These are phyloP conservation scores for Petaurus breviceps DNA, from an alignment of 2,113 vertebrate species.

Conservation along the genomic window DNA sequence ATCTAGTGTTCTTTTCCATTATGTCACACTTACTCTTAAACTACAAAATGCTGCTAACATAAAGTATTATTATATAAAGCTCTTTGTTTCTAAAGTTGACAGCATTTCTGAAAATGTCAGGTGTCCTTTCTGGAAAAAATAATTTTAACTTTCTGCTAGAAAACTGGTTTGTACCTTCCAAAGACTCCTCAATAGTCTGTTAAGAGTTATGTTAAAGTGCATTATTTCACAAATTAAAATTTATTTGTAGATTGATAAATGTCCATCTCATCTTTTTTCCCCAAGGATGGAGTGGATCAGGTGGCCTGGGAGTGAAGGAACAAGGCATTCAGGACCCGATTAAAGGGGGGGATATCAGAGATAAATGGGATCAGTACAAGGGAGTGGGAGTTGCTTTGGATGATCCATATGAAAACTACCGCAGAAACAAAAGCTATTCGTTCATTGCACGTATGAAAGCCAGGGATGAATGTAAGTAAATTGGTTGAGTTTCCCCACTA, in stretches of 20 bases:
- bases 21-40: background rate
- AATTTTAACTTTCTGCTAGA: background rate
- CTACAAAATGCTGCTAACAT: background rate
- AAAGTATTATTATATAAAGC: background rate
- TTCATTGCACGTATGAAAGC: constrained; percentile 99
- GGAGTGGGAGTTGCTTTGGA: constrained; percentile 96
- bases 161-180: rapidly evolving
- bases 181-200: background rate
- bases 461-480: constrained; percentile 93
- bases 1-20: background rate
- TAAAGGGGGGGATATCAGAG: constrained; percentile 95
- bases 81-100: background rate
- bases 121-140: background rate
- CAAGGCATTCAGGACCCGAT: constrained; percentile 99
- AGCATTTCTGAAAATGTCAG: background rate
- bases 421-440: constrained; percentile 98
- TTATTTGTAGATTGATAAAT: constrained; percentile 3
- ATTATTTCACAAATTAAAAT: background rate
- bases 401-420: constrained; percentile 97
- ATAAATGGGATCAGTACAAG: constrained; percentile 99
- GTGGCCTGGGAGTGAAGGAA: constrained; percentile 95
- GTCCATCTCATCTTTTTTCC: background rate
- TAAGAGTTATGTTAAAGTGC: too few relatives aligned
- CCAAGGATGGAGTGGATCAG: constrained; percentile 97
- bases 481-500: background rate